These are phyloP conservation scores for Xiphias gladius DNA, from an alignment of 2,113 vertebrate genomes.

Conservation along the genomic window DNA sequence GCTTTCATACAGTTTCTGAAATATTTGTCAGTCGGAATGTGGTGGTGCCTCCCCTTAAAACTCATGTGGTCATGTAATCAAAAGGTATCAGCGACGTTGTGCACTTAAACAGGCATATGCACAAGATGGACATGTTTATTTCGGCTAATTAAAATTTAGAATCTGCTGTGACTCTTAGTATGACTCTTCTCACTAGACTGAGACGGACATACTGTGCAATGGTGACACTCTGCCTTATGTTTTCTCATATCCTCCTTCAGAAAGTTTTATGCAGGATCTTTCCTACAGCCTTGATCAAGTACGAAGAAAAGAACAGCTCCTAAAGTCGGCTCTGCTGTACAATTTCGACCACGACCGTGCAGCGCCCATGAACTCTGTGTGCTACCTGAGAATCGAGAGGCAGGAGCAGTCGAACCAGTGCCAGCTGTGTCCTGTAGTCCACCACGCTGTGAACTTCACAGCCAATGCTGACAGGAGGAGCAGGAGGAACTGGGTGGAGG, in stretches of 20 bases:
- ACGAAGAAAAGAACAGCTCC: conserved; percentile 87
- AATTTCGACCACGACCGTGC: conserved; percentile 81
- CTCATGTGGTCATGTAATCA: background rate
- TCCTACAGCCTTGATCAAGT: conserved; percentile 91
- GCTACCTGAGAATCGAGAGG: conserved; percentile 84
- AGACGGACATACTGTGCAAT: background rate
- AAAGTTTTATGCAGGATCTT: conserved; percentile 86
- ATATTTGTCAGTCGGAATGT: background rate
- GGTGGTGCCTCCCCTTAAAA: background rate
- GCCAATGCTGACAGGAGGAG: conserved; percentile 73
- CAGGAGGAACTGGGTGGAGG: conserved; percentile 87
- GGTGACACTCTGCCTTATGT: background rate
- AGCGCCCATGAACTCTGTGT: conserved; percentile 75
- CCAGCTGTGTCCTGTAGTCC: conserved; percentile 73
- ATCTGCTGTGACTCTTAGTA: background rate
- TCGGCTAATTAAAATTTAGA: background rate
- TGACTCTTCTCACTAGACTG: background rate
- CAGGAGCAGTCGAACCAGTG: conserved; percentile 62
- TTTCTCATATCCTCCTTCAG: conserved; percentile 73
- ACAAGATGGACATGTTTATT: background rate
- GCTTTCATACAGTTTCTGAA: background rate
- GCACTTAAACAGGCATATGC: background rate
- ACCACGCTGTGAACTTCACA: conserved; percentile 80
- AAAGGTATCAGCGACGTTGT: background rate
- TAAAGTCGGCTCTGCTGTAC: conserved; percentile 93